A percentile compares a stretch with the other conserved stretches of the same genome.
phyloP scores from a whole-genome alignment of 2,113 vertebrate genomes.

The Cromileptes altivelis region DNA sequence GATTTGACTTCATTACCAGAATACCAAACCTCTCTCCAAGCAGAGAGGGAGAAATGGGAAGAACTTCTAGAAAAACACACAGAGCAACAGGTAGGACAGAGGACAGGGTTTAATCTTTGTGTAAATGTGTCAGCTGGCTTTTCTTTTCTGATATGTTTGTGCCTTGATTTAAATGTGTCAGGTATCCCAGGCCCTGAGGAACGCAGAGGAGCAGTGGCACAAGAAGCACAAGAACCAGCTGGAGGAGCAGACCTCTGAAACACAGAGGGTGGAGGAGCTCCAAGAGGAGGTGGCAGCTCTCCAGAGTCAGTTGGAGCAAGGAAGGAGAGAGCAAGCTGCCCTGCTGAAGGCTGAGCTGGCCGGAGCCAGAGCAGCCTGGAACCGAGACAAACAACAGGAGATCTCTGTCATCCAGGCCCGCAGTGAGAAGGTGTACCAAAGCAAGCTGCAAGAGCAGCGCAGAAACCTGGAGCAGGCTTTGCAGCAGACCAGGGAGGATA shows the following conservation, averaged over 20 bases:
- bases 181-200: slow-evolving; percentile 76
- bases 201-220: slow-evolving; percentile 88
- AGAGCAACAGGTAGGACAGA: slow-evolving; percentile 83
- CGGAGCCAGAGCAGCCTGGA: slow-evolving; percentile 89
- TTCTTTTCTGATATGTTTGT: neutral
- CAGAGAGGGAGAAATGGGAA: slow-evolving; percentile 89
- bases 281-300: slow-evolving; percentile 87
- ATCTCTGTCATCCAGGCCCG: slow-evolving; percentile 85
- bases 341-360: slow-evolving; percentile 91
- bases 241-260: slow-evolving; percentile 72
- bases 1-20: slow-evolving; percentile 90
- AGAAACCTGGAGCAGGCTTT: slow-evolving; percentile 87
- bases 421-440: slow-evolving; percentile 87
- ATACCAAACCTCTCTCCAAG: slow-evolving; percentile 87
- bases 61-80: slow-evolving; percentile 77
- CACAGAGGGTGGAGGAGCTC: slow-evolving; percentile 80
- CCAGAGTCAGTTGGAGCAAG: slow-evolving; percentile 85
- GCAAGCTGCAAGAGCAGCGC: slow-evolving; percentile 87
- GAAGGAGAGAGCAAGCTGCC: slow-evolving; percentile 85
- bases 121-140: neutral
- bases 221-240: slow-evolving; percentile 78
- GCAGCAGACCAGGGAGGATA: slow-evolving; percentile 85
- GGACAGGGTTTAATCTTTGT: neutral
- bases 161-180: slow-evolving; percentile 28
- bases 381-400: slow-evolving; percentile 92